phyloP scores from a whole-genome alignment of 2,888 invertebrate genomes.

The Papilio elwesi region DNA sequence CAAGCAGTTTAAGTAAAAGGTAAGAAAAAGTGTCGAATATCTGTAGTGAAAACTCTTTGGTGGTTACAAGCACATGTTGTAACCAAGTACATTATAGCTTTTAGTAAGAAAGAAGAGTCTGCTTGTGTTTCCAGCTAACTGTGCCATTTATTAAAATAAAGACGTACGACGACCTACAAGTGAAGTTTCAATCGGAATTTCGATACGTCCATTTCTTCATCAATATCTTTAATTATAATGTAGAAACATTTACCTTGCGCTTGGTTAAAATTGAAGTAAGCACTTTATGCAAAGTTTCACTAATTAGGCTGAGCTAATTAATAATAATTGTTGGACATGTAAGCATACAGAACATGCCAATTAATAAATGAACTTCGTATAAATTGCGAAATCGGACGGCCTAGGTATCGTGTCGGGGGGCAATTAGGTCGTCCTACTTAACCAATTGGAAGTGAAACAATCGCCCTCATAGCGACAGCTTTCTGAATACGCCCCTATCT shows the following conservation, averaged over 20 bases:
- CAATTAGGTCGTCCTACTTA: conserved; percentile 80
- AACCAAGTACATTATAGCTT: too few species aligned
- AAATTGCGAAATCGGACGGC: conserved; percentile 44
- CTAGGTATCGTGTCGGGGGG: conserved; percentile 68
- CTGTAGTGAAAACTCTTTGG: too few species aligned
- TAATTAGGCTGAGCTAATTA: conserved; percentile 15
- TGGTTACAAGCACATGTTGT: too few species aligned
- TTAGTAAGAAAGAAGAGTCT: too few species aligned
- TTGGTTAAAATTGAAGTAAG: neutral
- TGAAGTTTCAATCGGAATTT: neutral
- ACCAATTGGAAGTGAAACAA: conserved; percentile 82
- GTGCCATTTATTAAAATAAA: too few species aligned
- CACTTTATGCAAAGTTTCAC: conserved; percentile 9
- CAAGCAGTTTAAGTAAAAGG: too few species aligned
- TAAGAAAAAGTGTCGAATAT: too few species aligned
- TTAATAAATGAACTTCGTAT: conserved; percentile 49
- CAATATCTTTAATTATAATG: neutral
- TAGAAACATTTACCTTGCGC: neutral
- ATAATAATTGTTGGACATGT: conserved; percentile 18
- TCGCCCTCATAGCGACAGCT: conserved; percentile 72
- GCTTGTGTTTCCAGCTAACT: too few species aligned
- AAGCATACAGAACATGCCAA: conserved; percentile 14
- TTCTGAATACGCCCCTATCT: conserved; percentile 82
- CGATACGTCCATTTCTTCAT: neutral
- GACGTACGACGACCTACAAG: too few species aligned